Percentiles rank a stretch among this genome's conserved stretches.
phyloP scores from a whole-genome alignment of 2,113 vertebrate genomes.

The Bubo scandiacus region DNA sequence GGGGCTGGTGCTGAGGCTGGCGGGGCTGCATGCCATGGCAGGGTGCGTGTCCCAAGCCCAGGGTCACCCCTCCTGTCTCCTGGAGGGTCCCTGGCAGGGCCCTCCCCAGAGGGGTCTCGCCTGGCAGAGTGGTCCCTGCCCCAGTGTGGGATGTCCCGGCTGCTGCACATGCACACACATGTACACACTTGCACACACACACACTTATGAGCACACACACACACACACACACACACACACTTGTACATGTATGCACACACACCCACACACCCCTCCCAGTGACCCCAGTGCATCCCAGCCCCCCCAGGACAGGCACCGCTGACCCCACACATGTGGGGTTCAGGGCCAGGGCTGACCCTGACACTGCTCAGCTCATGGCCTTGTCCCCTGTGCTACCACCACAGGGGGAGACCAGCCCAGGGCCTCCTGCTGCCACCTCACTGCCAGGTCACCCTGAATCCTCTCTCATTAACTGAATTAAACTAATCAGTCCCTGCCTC shows the following conservation, averaged over 20 bases:
- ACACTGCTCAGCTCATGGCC: neutral
- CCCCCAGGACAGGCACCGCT: accelerated
- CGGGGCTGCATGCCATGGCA: neutral
- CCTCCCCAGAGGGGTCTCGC: accelerated
- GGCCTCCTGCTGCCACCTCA: neutral
- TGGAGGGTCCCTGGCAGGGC: neutral
- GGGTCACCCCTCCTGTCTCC: neutral
- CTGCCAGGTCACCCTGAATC: neutral
- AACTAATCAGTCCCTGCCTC: neutral
- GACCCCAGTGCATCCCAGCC: neutral
- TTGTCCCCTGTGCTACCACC: neutral
- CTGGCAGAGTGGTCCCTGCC: neutral
- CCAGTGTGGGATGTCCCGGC: neutral
- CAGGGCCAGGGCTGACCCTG: neutral
- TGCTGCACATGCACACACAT: neutral
- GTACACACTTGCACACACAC: neutral
- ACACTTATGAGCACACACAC: accelerated
- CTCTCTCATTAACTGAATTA: neutral
- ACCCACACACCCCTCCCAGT: too few relatives aligned
- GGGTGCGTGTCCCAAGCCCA: accelerated
- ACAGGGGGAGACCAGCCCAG: accelerated
- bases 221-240: neutral
- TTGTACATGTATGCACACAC: accelerated
- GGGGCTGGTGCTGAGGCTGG: neutral
- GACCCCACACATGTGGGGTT: neutral